A percentile compares a stretch with the other conserved stretches of the same genome.
These are phyloP conservation scores for Kradibia gibbosae DNA, from an alignment of 1,140 invertebrate species.

Conservation along the genomic window DNA sequence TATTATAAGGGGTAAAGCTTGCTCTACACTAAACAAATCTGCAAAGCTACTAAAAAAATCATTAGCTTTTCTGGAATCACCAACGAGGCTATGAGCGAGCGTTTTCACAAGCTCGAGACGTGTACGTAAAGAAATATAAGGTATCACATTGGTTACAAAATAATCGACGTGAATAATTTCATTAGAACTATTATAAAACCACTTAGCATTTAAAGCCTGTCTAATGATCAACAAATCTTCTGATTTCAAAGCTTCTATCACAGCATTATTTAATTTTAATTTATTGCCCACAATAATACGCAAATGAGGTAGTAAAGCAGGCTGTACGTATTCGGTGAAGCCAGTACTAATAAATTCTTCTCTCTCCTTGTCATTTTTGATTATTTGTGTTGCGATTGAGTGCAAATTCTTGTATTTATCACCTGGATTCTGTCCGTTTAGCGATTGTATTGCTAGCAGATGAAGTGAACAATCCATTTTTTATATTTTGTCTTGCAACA, in stretches of 20 bases:
- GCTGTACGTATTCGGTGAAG: slow-evolving; percentile 41
- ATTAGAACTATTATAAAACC: slow-evolving; percentile 58
- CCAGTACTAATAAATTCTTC: background rate
- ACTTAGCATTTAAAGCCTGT: slow-evolving; percentile 56
- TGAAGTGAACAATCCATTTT: slow-evolving; percentile 41
- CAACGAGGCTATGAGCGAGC: slow-evolving; percentile 47
- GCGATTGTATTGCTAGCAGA: slow-evolving; percentile 58
- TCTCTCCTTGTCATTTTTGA: background rate
- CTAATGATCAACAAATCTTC: slow-evolving; percentile 55
- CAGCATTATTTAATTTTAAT: slow-evolving; percentile 38
- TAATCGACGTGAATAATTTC: slow-evolving; percentile 52
- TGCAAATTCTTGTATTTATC: slow-evolving; percentile 59
- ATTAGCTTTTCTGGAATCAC: slow-evolving; percentile 46
- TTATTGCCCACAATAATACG: slow-evolving; percentile 55
- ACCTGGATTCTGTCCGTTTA: slow-evolving; percentile 55
- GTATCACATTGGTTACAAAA: slow-evolving; percentile 56
- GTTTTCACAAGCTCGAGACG: slow-evolving; percentile 57
- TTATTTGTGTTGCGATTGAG: slow-evolving; percentile 46
- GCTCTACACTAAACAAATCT: slow-evolving; percentile 48
- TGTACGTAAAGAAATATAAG: slow-evolving; percentile 55
- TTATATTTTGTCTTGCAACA: background rate
- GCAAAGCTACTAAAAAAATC: slow-evolving; percentile 53
- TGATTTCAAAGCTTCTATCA: slow-evolving; percentile 59
- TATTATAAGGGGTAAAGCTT: slow-evolving; percentile 53
- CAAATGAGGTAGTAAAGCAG: slow-evolving; percentile 51